These are phyloP conservation scores for Salvelinus alpinus DNA, from an alignment of 2,113 vertebrate genomes.

Conservation along the genomic window DNA sequence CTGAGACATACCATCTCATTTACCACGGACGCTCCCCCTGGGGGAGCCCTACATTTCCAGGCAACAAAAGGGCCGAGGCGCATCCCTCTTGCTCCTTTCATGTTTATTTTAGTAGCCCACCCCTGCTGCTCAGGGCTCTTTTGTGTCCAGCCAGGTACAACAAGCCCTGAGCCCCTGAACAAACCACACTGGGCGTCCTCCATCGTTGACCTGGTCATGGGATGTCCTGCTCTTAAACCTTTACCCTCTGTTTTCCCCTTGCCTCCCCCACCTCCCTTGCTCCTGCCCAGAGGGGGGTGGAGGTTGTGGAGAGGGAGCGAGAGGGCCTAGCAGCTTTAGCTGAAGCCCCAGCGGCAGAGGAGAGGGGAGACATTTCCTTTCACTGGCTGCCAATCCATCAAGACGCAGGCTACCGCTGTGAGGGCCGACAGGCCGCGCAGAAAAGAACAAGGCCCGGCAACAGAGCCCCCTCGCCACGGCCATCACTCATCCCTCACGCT, in stretches of 20 bases:
- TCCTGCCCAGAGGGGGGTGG: slow-evolving; percentile 11
- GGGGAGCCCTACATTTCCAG: slow-evolving; percentile 81
- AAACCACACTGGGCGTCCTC: slow-evolving; percentile 60
- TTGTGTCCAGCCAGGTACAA: slow-evolving; percentile 80
- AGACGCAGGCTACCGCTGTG: slow-evolving; percentile 90
- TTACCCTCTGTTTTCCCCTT: slow-evolving; percentile 47
- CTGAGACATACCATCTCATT: slow-evolving; percentile 78
- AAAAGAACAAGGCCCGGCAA: slow-evolving; percentile 86
- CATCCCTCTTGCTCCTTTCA: slow-evolving; percentile 73
- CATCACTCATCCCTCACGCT: slow-evolving; percentile 87
- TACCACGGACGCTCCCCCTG: slow-evolving; percentile 42
- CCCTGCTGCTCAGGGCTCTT: slow-evolving; percentile 70
- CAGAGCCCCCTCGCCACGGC: slow-evolving; percentile 81
- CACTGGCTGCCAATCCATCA: slow-evolving; percentile 96
- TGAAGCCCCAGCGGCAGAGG: background rate
- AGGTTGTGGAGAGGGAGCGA: slow-evolving; percentile 43
- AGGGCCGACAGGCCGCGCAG: slow-evolving; percentile 69
- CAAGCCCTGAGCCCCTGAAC: slow-evolving; percentile 57
- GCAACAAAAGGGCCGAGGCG: slow-evolving; percentile 76
- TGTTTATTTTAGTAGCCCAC: slow-evolving; percentile 80
- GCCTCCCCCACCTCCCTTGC: slow-evolving; percentile 38
- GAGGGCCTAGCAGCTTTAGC: background rate
- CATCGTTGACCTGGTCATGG: slow-evolving; percentile 72
- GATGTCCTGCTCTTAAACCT: slow-evolving; percentile 70
- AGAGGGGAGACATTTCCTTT: slow-evolving; percentile 85